A percentile compares a stretch with the other conserved stretches of the same genome.
phyloP scores from a whole-genome alignment of 1,140 invertebrate genomes.

The Nephotettix cincticeps region DNA sequence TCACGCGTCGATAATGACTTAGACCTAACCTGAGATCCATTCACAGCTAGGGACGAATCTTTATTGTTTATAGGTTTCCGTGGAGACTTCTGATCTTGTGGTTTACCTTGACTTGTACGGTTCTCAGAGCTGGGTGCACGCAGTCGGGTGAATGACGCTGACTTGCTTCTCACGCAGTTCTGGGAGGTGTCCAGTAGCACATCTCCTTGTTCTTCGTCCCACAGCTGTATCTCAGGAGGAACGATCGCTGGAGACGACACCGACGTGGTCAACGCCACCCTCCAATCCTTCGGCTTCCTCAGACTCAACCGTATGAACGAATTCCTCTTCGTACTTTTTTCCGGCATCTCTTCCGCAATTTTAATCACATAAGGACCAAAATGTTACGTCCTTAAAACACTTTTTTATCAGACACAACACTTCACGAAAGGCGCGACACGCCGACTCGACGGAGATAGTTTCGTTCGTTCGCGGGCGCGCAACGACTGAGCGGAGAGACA shows the following conservation, averaged over 20 bases:
- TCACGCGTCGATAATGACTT: neutral
- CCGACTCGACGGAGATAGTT: neutral
- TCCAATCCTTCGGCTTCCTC: conserved; percentile 21
- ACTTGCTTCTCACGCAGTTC: neutral
- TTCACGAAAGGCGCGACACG: neutral
- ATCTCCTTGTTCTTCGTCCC: conserved; percentile 8
- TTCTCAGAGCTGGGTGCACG: neutral
- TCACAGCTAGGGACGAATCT: too few species aligned
- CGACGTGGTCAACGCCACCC: conserved; percentile 2
- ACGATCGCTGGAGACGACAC: conserved; percentile 10
- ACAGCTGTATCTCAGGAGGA: conserved; percentile 1
- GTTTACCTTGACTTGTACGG: too few species aligned
- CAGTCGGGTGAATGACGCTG: neutral
- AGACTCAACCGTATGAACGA: conserved; percentile 20
- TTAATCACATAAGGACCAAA: neutral
- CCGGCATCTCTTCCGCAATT: neutral
- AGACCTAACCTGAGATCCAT: neutral
- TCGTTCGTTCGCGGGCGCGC: conserved; percentile 13
- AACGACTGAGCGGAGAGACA: neutral
- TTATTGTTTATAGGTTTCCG: too few species aligned
- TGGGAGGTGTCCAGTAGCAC: conserved; percentile 4
- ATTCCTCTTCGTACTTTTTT: neutral
- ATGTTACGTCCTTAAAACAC: neutral
- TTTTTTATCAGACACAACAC: neutral
- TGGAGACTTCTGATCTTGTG: too few species aligned